phyloP scores from a whole-genome alignment of 2,797 vertebrate genomes.

The Anguilla anguilla region DNA sequence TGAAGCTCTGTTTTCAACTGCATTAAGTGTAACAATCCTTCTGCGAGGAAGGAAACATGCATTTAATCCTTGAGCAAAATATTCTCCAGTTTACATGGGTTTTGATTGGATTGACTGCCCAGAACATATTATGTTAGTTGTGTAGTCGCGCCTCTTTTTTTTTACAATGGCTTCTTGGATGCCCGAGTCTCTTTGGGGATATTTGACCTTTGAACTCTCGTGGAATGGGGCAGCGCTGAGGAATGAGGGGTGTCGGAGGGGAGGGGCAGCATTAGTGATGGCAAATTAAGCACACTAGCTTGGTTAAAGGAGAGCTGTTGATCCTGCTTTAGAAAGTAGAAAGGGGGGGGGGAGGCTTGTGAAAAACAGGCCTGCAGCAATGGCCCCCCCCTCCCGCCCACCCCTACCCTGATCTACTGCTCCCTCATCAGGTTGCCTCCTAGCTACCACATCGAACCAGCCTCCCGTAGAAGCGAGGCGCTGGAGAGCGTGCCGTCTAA shows the following conservation, averaged over 20 bases:
- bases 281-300: slow-evolving; percentile 50
- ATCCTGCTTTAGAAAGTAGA: slow-evolving; percentile 32
- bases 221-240: slow-evolving; percentile 49
- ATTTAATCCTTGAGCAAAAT: background rate
- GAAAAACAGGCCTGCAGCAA: background rate
- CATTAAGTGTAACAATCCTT: background rate
- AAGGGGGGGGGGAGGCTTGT: background rate
- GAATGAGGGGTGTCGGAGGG: slow-evolving; percentile 45
- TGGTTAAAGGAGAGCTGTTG: slow-evolving; percentile 40
- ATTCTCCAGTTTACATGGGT: background rate
- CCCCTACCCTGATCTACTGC: background rate
- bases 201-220: slow-evolving; percentile 61
- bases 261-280: slow-evolving; percentile 43
- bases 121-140: background rate
- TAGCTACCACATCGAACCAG: background rate
- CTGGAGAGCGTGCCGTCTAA: background rate
- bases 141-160: background rate
- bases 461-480: background rate
- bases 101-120: background rate
- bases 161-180: background rate
- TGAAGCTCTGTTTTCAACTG: background rate
- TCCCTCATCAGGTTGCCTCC: background rate
- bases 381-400: background rate
- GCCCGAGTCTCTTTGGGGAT: slow-evolving; percentile 27
- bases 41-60: background rate